Base-by-base conservation (phyloP, 2,888 invertebrate genomes). In the Mimas tiliae region DNA sequence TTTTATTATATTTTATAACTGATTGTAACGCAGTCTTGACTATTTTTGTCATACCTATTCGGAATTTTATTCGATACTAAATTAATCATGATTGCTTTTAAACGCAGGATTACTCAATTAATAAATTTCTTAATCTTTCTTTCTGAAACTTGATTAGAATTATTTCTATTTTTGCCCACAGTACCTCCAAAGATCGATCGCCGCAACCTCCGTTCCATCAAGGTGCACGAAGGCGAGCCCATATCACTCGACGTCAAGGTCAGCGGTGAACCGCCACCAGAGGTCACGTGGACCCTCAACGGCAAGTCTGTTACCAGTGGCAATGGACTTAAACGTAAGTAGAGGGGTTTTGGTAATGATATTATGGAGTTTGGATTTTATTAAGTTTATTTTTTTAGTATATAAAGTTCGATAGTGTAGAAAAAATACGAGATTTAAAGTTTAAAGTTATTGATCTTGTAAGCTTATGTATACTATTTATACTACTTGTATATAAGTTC, bases 111-210 rank as follows among this genome's bases (percentile, higher is more conserved):
- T 27, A 27, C 27, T 27, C 27, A 27, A 27, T 27, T 27, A 27
- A 4, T 27, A 27, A 27, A 27, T 27, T 27, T 3, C 27, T 27
- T 1, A 27, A 27, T 27, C 1, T 27, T 27, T n/a, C n/a, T n/a
- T n/a, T n/a, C n/a, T n/a, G n/a, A n/a, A n/a, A n/a, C n/a, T n/a
- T n/a, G n/a, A n/a, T n/a, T n/a, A n/a, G n/a, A n/a, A 27, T 3
- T 27, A 27, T 3, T 27, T 27, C 4, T 27, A 27, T 27, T 3
- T 27, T 27, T 4, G 27, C 27, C 4, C 27, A 34, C 90, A 98
- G 98, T 99, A 94, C 97, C 99, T 71, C 99, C 99, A 0, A 98
- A 97, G 94, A 99, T 99, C 90, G 98, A 99, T 87, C 96, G 98
- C 19, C 96, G 96, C 78, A 97, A 97, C 88, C 94, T 99, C 69